Evolutionary conservation across 1,140 invertebrate genomes (phyloP).

Genomic region (Mesaphorura yosii): DNA sequence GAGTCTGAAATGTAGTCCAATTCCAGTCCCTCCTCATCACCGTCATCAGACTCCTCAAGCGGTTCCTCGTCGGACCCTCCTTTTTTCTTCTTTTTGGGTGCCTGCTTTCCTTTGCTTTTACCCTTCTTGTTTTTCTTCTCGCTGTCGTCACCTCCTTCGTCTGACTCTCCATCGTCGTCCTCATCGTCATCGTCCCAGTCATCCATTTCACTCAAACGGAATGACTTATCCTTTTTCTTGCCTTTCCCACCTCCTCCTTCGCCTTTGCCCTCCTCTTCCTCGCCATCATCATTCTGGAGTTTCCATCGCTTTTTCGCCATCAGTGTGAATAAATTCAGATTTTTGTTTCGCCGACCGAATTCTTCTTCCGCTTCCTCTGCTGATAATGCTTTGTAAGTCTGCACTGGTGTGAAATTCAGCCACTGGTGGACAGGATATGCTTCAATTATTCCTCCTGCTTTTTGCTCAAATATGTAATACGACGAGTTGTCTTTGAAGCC

Average conservation of each 20-base stretch:
- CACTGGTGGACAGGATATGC: slow-evolving; percentile 90
- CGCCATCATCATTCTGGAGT: slow-evolving; percentile 66
- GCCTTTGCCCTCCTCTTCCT: slow-evolving; percentile 58
- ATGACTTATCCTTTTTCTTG: slow-evolving; percentile 42
- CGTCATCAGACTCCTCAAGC: slow-evolving; percentile 90
- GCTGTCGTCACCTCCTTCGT: slow-evolving; percentile 50
- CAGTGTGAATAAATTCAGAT: slow-evolving; percentile 85
- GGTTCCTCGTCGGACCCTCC: slow-evolving; percentile 72
- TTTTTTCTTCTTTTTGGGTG: slow-evolving; percentile 54
- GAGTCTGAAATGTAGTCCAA: slow-evolving; percentile 76
- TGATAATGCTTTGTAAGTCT: slow-evolving; percentile 80
- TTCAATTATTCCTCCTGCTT: slow-evolving; percentile 84
- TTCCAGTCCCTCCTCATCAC: slow-evolving; percentile 87
- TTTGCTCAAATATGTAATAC: slow-evolving; percentile 93
- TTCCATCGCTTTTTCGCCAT: slow-evolving; percentile 80
- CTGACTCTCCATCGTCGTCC: slow-evolving; percentile 49
- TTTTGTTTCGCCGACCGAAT: slow-evolving; percentile 82
- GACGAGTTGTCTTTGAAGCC: slow-evolving; percentile 88
- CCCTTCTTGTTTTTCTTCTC: slow-evolving; percentile 58
- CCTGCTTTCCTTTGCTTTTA: slow-evolving; percentile 32
- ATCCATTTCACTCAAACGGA: slow-evolving; percentile 80
- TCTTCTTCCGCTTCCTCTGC: slow-evolving; percentile 95
- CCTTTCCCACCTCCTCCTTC: slow-evolving; percentile 38
- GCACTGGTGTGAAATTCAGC: slow-evolving; percentile 82
- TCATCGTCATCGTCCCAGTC: slow-evolving; percentile 65